Evolutionary conservation across 2,888 invertebrate genomes (phyloP).

Genomic region (Diarsia rubi): DNA sequence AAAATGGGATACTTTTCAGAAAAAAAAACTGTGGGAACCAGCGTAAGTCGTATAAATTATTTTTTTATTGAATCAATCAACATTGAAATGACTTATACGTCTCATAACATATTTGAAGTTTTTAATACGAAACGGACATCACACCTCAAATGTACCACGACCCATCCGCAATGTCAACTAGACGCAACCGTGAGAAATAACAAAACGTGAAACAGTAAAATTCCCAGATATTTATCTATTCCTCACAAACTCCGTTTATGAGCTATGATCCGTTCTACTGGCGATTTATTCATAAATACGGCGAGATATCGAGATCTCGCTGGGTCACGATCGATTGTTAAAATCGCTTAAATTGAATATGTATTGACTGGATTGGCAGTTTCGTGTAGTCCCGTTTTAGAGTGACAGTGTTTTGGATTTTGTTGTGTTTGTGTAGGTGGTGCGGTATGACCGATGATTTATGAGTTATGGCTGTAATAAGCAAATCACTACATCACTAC

Average conservation of each 20-base stretch:
- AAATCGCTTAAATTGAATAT: slow-evolving; percentile 70
- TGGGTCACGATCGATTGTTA: slow-evolving; percentile 81
- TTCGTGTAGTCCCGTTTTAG: slow-evolving; percentile 56
- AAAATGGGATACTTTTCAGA: neutral
- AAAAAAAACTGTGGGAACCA: neutral
- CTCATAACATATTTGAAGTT: neutral
- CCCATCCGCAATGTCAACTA: slow-evolving; percentile 58
- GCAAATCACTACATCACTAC: too few relatives aligned
- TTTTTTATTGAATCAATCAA: neutral
- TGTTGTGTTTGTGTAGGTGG: slow-evolving; percentile 37
- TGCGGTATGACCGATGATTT: neutral
- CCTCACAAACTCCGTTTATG: slow-evolving; percentile 70
- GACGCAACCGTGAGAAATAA: slow-evolving; percentile 64
- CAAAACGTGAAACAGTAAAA: slow-evolving; percentile 67
- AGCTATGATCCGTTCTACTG: slow-evolving; percentile 73
- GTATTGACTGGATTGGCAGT: slow-evolving; percentile 57
- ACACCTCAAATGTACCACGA: neutral
- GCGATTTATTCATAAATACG: slow-evolving; percentile 81
- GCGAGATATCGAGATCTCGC: slow-evolving; percentile 80
- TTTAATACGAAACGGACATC: neutral
- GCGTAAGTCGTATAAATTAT: neutral
- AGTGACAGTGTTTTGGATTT: slow-evolving; percentile 53
- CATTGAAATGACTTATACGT: neutral
- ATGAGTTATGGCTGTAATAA: neutral
- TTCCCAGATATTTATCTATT: slow-evolving; percentile 68